A percentile compares a stretch with the other conserved stretches of the same genome.
Conservation (phyloP, 2,797 vertebrate species). For the Clarias platycephalus region DNA sequence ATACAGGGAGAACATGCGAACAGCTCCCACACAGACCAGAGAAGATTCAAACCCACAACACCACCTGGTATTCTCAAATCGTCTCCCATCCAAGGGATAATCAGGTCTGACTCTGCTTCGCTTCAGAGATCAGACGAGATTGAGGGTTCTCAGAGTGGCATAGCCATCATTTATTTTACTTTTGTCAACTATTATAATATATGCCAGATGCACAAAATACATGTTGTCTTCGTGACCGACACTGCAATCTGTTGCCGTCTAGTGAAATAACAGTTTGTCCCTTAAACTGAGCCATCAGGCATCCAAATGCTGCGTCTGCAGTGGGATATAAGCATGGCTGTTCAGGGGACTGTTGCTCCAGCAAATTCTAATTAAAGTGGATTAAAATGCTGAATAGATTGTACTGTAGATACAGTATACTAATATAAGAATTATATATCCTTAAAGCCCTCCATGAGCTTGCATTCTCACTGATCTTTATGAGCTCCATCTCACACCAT, state of each 20-base stretch:
- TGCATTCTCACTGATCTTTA: not conserved
- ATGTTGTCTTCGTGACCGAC: conserved; percentile 30
- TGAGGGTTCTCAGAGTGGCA: conserved; percentile 17
- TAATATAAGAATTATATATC: not conserved
- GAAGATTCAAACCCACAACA: not conserved
- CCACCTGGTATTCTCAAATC: conserved; percentile 57
- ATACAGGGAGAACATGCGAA: too few relatives aligned
- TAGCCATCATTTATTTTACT: not conserved
- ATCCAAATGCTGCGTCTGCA: conserved; percentile 7
- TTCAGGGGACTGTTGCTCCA: not conserved
- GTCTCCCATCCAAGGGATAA: conserved; percentile 58
- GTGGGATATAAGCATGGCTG: not conserved
- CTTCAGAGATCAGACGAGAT: conserved; percentile 50
- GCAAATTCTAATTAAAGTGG: not conserved
- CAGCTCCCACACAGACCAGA: too few relatives aligned
- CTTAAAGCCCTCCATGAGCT: not conserved
- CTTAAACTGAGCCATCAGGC: conserved; percentile 23
- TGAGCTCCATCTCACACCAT: not conserved
- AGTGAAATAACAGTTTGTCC: conserved; percentile 39
- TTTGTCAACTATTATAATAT: too few relatives aligned
- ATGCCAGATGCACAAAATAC: too few relatives aligned
- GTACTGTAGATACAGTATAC: not conserved
- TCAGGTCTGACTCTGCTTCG: conserved; percentile 54
- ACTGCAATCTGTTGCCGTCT: conserved; percentile 45
- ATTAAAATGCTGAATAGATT: not conserved